phyloP scores from a whole-genome alignment of 2,888 invertebrate species.

The Tipula vernalis region DNA sequence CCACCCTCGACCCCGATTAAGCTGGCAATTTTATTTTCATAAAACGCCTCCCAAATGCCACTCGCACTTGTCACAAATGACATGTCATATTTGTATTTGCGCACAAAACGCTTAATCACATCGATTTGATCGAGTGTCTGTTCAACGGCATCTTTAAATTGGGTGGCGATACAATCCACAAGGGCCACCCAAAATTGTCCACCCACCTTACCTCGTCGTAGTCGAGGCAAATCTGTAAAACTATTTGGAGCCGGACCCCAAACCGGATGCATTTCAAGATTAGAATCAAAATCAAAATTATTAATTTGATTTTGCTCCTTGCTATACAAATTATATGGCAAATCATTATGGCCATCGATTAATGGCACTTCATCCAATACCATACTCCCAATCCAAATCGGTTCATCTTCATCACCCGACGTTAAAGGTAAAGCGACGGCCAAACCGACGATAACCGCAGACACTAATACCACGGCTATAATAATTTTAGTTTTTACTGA shows the following conservation, averaged over 20 bases:
- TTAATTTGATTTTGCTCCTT: constrained; percentile 32
- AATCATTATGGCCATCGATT: constrained; percentile 35
- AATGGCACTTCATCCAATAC: constrained; percentile 15
- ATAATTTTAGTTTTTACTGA: not conserved
- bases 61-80: constrained; percentile 31
- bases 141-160: constrained; percentile 43
- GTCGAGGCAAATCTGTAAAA: constrained; percentile 41
- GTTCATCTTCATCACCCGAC: not conserved
- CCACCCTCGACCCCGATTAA: constrained; percentile 49
- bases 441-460: not conserved
- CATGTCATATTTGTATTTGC: constrained; percentile 33
- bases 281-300: constrained; percentile 30
- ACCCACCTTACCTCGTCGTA: constrained; percentile 40
- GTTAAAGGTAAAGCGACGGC: not conserved
- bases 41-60: constrained; percentile 36
- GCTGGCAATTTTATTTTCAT: constrained; percentile 41
- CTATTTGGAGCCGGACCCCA: constrained; percentile 31
- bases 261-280: constrained; percentile 29
- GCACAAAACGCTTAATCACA: constrained; percentile 42
- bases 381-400: constrained; percentile 4
- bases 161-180: constrained; percentile 36
- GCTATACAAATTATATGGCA: constrained; percentile 34
- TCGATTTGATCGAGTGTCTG: constrained; percentile 47
- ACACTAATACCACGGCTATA: not conserved
- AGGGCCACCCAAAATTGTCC: constrained; percentile 52